A percentile compares a stretch with the other conserved stretches of the same genome.
Conservation (phyloP, 2,888 invertebrate genomes). For the Scaptomyza caliginosa region DNA sequence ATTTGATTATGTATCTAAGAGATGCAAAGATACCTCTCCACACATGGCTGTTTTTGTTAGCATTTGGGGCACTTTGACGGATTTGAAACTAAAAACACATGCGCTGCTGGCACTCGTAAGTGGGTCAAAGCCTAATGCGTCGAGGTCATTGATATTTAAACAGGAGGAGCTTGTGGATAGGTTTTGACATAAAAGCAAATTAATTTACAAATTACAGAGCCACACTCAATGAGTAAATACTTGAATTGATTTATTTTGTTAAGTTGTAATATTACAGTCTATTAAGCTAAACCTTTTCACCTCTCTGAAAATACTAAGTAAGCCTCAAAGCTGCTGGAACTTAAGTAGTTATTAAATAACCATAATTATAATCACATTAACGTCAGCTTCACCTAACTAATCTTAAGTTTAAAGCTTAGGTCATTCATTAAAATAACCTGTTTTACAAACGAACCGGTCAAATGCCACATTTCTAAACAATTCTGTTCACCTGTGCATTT, state of each 20-base stretch:
- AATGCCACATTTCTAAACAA: neutral
- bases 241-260: too few relatives aligned
- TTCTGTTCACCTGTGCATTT: conserved; percentile 34
- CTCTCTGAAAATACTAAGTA: too few relatives aligned
- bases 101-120: conserved; percentile 59
- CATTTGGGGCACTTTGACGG: conserved; percentile 29
- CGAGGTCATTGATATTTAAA: conserved; percentile 61
- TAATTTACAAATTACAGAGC: conserved; percentile 16
- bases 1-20: conserved; percentile 69
- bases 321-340: too few relatives aligned
- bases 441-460: neutral
- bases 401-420: neutral
- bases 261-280: too few relatives aligned
- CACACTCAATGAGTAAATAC: neutral
- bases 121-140: conserved; percentile 67
- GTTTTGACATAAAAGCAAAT: conserved; percentile 23
- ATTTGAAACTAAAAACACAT: conserved; percentile 44
- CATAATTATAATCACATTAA: neutral
- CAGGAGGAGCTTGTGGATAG: conserved; percentile 41
- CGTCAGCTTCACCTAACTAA: neutral
- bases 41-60: conserved; percentile 29
- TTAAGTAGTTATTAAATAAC: neutral
- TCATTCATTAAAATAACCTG: neutral
- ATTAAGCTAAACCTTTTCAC: too few relatives aligned
- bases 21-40: conserved; percentile 46